Evolutionary conservation across 2,888 invertebrate genomes (phyloP).

Genomic region (Sarcophaga subvicina): DNA sequence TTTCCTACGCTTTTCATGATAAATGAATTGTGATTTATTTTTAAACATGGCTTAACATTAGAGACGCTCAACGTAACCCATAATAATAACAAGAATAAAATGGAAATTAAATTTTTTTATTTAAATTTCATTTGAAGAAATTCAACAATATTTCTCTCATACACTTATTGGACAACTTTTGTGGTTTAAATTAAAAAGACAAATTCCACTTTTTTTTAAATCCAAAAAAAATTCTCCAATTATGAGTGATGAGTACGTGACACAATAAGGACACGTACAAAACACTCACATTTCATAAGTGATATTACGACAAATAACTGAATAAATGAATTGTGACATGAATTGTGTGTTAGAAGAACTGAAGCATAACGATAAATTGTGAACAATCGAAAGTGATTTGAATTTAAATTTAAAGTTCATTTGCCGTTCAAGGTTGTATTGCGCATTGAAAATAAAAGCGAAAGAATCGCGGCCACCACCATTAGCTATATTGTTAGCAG

Average conservation of each 20-base stretch:
- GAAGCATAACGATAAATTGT: background rate
- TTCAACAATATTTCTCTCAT: background rate
- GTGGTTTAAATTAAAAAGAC: too few species aligned
- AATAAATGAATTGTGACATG: background rate
- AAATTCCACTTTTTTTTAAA: too few species aligned
- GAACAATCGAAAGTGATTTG: background rate
- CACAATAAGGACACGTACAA: background rate
- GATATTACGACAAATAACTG: too few species aligned
- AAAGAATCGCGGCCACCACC: background rate
- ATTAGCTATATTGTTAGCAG: too few species aligned
- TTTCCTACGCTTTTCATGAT: background rate
- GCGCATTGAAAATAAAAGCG: background rate
- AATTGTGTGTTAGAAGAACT: slow-evolving; percentile 9
- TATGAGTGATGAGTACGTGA: background rate
- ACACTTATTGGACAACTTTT: too few species aligned
- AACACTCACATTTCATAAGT: background rate
- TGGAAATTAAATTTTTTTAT: background rate
- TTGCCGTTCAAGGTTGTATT: slow-evolving; percentile 53
- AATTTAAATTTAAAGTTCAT: slow-evolving; percentile 56
- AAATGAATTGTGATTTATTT: background rate
- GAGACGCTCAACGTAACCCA: background rate
- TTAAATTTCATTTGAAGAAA: background rate
- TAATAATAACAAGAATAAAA: background rate
- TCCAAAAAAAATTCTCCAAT: background rate
- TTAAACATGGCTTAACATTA: background rate